phyloP scores from a whole-genome alignment of 37 sponge, comb jelly and placozoan genomes.

The Agelas oroides region DNA sequence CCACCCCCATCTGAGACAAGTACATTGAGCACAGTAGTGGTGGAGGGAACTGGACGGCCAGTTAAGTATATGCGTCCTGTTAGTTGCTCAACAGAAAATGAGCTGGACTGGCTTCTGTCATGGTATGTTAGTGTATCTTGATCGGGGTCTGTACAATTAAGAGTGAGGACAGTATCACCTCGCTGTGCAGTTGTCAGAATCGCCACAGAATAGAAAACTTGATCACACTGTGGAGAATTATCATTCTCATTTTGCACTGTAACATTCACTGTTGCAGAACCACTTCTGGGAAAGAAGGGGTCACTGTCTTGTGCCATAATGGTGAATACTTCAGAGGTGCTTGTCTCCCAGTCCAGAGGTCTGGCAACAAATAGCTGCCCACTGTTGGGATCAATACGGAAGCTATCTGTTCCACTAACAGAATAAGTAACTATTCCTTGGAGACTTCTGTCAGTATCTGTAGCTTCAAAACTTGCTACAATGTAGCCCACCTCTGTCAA shows the following conservation, averaged over 20 bases:
- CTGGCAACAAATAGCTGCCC: slow-evolving; percentile 34
- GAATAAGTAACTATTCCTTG: slow-evolving; percentile 64
- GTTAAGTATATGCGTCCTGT: slow-evolving; percentile 42
- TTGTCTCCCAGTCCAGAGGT: slow-evolving; percentile 33
- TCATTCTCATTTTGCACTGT: slow-evolving; percentile 72
- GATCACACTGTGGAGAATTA: slow-evolving; percentile 56
- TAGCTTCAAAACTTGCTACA: slow-evolving; percentile 42
- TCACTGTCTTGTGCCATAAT: slow-evolving; percentile 70
- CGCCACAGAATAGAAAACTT: not conserved
- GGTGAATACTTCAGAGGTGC: not conserved
- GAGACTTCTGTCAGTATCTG: slow-evolving; percentile 64
- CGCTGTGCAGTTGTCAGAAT: slow-evolving; percentile 4
- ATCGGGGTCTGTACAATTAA: slow-evolving; percentile 19
- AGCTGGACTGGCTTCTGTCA: not conserved
- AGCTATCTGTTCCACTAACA: slow-evolving; percentile 20
- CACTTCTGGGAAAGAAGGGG: slow-evolving; percentile 44
- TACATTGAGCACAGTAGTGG: slow-evolving; percentile 44
- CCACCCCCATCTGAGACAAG: slow-evolving; percentile 37
- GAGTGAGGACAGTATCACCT: slow-evolving; percentile 10
- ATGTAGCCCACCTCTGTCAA: slow-evolving; percentile 38
- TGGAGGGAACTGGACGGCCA: slow-evolving; percentile 33
- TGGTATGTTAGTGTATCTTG: not conserved
- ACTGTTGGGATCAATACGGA: slow-evolving; percentile 23
- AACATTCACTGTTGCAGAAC: slow-evolving; percentile 34
- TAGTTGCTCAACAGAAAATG: slow-evolving; percentile 17